A percentile compares a stretch with the other conserved stretches of the same genome.
phyloP scores from a whole-genome alignment of 1,140 invertebrate genomes.

The Hyphantria cunea region DNA sequence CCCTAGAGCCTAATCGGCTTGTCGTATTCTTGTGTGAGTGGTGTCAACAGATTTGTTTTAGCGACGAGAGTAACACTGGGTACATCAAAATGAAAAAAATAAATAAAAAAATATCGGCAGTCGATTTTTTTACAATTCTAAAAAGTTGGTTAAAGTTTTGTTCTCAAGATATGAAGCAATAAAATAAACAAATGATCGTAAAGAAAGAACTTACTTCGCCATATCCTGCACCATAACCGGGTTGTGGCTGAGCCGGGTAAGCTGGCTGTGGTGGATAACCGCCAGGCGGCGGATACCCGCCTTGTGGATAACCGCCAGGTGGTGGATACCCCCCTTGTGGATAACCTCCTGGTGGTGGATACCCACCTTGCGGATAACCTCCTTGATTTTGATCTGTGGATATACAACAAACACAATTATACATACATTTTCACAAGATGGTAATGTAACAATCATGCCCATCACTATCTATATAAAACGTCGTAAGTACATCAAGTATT shows the following conservation, averaged over 20 bases:
- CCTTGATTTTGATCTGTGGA: slow-evolving; percentile 58
- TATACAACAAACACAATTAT: neutral
- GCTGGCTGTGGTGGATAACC: slow-evolving; percentile 63
- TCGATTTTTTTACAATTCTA: too few relatives aligned
- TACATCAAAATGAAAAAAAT: too few relatives aligned
- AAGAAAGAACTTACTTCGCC: slow-evolving; percentile 51
- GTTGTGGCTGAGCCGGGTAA: slow-evolving; percentile 62
- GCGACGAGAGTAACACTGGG: too few relatives aligned
- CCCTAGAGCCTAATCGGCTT: too few relatives aligned
- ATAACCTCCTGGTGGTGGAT: slow-evolving; percentile 57
- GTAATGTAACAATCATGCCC: neutral
- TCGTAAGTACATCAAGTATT: neutral
- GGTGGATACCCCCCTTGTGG: slow-evolving; percentile 68
- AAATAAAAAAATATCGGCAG: too few relatives aligned
- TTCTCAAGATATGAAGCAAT: too few relatives aligned
- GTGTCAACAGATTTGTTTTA: too few relatives aligned
- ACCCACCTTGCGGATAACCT: slow-evolving; percentile 77
- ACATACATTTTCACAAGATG: neutral
- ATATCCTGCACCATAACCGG: slow-evolving; percentile 60
- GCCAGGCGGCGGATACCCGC: slow-evolving; percentile 68
- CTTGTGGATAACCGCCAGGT: slow-evolving; percentile 69
- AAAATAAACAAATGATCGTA: neutral
- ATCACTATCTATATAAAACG: neutral
- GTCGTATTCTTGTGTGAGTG: too few relatives aligned
- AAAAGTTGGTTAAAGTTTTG: too few relatives aligned